phyloP scores from a whole-genome alignment of 2,888 invertebrate species.

The Erebia palarica region DNA sequence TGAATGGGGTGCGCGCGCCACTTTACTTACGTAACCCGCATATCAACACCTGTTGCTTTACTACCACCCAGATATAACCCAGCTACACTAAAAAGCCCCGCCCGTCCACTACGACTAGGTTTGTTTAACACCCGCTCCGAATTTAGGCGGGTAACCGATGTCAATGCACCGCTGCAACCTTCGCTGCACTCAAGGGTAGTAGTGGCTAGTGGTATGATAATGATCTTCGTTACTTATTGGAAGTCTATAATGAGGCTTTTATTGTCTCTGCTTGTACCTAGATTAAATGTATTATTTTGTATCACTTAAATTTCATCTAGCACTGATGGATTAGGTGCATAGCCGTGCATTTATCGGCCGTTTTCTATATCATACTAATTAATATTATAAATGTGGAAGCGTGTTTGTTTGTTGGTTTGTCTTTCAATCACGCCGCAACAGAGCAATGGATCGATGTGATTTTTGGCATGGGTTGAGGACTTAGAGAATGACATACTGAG shows the following conservation, averaged over 20 bases:
- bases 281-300: conserved; percentile 19
- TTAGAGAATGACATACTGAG: too few relatives aligned
- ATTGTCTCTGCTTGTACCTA: conserved; percentile 10
- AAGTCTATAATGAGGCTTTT: conserved; percentile 38
- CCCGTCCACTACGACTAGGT: conserved; percentile 43
- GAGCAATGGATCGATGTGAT: too few relatives aligned
- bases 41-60: conserved; percentile 75
- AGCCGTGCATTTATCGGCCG: not conserved
- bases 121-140: conserved; percentile 41
- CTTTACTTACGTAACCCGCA: conserved; percentile 75
- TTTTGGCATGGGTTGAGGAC: too few relatives aligned
- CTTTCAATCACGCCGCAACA: too few relatives aligned
- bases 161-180: conserved; percentile 79
- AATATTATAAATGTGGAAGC: too few relatives aligned
- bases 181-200: conserved; percentile 81
- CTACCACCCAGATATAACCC: conserved; percentile 73
- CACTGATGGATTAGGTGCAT: not conserved
- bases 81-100: conserved; percentile 50
- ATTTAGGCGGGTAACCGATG: conserved; percentile 64
- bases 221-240: conserved; percentile 72
- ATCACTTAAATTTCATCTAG: not conserved
- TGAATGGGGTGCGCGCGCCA: conserved; percentile 79
- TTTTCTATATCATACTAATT: too few relatives aligned
- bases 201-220: conserved; percentile 66
- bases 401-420: too few relatives aligned